Evolutionary conservation across 2,797 vertebrate genomes (phyloP), one percentile per base, ranked within the genome.

Genomic region (Tenualosa ilisha): DNA sequence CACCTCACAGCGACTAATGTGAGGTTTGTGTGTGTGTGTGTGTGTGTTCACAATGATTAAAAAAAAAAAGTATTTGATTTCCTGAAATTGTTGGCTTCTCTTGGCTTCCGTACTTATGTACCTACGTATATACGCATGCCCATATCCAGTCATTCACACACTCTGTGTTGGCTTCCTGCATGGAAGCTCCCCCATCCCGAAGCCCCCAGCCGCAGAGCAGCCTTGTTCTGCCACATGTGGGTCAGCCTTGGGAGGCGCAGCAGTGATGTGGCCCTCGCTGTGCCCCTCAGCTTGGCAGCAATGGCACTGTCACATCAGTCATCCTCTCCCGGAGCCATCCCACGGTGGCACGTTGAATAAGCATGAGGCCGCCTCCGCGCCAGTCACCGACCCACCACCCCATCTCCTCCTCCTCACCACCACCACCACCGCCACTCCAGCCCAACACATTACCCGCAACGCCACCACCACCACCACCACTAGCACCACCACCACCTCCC

Each of bases 61-160:
- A 11, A 54, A 53, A 53, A 31, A 31, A 1, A 31, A 31, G 0
- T 31, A 0, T 82, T 24, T 53, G 79, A 81, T 56, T 46, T 86
- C 20, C 84, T 86, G 43, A 82, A 65, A 84, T 24, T 84, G 59
- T 86, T 37, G 43, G 3, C 15, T 56, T 17, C 53, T 54, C 82
- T 56, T 81, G 50, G 20, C 82, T 86, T 72, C 63, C 43, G 50
- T 26, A 46, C 22, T 51, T 51, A 12, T 31, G 31, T 31, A 31
- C 31, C 1, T 31, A 31, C 31, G 31, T 31, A 31, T 31, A 31
- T 31, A 31, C 1, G 31, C 31, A 46, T 46, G 4, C 7, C 46
- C 46, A 46, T 46, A 46, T 7, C 46, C 46, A 46, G 3, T 46
- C 46, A 2, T 6, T 46, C 43, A n/a, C n/a, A n/a, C n/a, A n/a